Conservation (phyloP, 2,113 vertebrate genomes). For the Phalacrocorax carbo region DNA sequence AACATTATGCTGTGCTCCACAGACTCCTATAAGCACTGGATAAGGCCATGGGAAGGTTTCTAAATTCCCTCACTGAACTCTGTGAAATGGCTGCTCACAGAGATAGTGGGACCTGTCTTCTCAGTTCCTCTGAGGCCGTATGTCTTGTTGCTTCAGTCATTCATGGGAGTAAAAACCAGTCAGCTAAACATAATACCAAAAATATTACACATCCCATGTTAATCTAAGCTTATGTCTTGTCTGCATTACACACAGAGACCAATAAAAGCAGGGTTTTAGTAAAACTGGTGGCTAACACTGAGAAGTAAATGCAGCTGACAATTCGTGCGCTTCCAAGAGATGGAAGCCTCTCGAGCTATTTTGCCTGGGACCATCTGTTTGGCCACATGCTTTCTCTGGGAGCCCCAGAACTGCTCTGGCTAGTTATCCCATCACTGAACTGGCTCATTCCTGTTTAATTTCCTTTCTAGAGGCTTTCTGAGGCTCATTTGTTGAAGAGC, state of each 20-base stretch:
- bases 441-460: not conserved
- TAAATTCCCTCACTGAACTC: not conserved
- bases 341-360: not conserved
- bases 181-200: not conserved
- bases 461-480: not conserved
- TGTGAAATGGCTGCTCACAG: not conserved
- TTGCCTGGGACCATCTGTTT: slow-evolving; percentile 14
- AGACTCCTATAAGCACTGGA: not conserved
- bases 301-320: not conserved
- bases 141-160: not conserved
- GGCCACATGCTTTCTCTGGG: not conserved
- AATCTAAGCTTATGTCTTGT: not conserved
- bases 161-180: not conserved
- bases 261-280: not conserved
- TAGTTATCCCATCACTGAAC: not conserved
- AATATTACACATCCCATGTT: not conserved
- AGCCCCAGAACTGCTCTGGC: not conserved
- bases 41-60: not conserved
- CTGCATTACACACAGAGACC: not conserved
- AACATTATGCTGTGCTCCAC: not conserved
- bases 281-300: not conserved
- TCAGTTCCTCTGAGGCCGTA: not conserved
- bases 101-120: not conserved
- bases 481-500: not conserved
- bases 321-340: rapidly evolving